Conservation (phyloP, 2,797 vertebrate species). For the Paratrypauchen microcephalus region DNA sequence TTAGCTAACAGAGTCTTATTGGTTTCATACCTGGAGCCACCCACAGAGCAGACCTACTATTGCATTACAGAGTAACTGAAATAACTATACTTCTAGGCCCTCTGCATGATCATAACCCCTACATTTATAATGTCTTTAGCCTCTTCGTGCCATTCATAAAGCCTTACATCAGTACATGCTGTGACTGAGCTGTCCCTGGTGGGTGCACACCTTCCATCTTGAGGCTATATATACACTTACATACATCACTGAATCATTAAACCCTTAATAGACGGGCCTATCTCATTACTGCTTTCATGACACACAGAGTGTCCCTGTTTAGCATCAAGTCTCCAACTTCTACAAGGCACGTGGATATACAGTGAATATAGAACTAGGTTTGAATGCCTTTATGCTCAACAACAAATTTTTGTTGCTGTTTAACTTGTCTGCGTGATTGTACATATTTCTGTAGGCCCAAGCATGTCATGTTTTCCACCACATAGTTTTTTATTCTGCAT, state of each 20-base stretch:
- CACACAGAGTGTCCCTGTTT: slow-evolving; percentile 30
- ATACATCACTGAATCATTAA: slow-evolving; percentile 69
- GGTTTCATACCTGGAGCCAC: slow-evolving; percentile 24
- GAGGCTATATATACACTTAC: slow-evolving; percentile 47
- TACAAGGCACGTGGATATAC: background rate
- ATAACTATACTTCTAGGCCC: slow-evolving; percentile 52
- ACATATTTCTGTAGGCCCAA: background rate
- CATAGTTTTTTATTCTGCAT: background rate
- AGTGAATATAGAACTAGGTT: background rate
- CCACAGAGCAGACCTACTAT: slow-evolving; percentile 34
- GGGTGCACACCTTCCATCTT: slow-evolving; percentile 26
- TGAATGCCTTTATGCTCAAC: background rate
- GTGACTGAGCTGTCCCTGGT: slow-evolving; percentile 30
- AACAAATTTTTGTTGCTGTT: background rate
- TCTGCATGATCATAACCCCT: slow-evolving; percentile 49
- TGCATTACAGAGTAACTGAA: slow-evolving; percentile 59
- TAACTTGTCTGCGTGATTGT: background rate
- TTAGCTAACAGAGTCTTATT: background rate
- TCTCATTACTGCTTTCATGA: slow-evolving; percentile 69
- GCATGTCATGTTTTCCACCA: background rate
- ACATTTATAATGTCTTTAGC: slow-evolving; percentile 32
- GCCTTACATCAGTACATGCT: slow-evolving; percentile 20
- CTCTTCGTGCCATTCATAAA: slow-evolving; percentile 28
- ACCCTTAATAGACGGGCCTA: slow-evolving; percentile 75
- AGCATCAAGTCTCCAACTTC: slow-evolving; percentile 7